Evolutionary conservation across 2,113 vertebrate species (phyloP).

Genomic region (Sterna hirundo): DNA sequence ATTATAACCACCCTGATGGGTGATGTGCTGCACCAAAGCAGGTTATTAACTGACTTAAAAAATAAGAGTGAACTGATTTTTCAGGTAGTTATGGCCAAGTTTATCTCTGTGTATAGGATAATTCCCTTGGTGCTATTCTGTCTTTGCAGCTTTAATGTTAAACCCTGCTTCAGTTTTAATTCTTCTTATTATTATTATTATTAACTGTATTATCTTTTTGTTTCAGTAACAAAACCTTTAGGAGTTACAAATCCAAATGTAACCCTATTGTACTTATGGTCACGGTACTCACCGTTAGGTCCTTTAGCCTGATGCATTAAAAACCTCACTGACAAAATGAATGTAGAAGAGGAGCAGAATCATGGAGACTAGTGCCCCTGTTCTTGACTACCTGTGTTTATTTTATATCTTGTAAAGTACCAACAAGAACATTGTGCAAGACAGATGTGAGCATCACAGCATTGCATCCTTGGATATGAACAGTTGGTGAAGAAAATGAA

Average conservation of each 20-base stretch:
- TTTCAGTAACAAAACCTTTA: neutral
- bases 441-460: neutral
- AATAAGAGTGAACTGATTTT: neutral
- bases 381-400: neutral
- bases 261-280: neutral
- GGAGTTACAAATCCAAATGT: neutral
- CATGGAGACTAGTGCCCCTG: neutral
- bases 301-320: neutral
- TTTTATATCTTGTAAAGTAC: neutral
- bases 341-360: neutral
- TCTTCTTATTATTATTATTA: neutral
- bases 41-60: neutral
- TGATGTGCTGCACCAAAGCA: neutral
- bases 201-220: neutral
- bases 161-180: neutral
- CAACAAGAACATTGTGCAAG: neutral
- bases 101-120: neutral
- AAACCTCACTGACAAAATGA: neutral
- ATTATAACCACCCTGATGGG: neutral
- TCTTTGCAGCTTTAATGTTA: neutral
- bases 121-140: neutral
- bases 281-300: neutral
- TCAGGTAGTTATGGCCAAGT: neutral
- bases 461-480: neutral
- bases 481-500: neutral